phyloP scores from a whole-genome alignment of 2,797 vertebrate species.

The Hoplostethus mediterraneus region DNA sequence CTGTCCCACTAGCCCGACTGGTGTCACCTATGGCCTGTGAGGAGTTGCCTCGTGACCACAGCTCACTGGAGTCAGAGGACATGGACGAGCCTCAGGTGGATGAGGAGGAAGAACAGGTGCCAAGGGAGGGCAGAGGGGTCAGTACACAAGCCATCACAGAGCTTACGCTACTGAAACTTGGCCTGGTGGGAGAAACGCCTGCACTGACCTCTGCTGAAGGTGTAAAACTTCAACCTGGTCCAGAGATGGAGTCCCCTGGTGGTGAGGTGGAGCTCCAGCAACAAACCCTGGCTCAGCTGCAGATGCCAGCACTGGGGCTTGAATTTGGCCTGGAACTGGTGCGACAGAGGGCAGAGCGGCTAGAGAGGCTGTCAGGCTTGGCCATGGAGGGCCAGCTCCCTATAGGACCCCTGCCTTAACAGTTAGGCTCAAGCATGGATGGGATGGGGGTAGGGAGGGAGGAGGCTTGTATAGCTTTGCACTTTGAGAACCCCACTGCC shows the following conservation, averaged over 20 bases:
- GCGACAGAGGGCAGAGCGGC: conserved; percentile 88
- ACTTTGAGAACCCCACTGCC: conserved; percentile 19
- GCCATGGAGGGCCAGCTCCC: conserved; percentile 70
- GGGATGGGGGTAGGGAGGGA: conserved; percentile 40
- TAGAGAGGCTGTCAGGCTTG: conserved; percentile 84
- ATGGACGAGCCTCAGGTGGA: conserved; percentile 72
- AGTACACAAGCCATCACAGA: conserved; percentile 70
- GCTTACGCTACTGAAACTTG: conserved; percentile 71
- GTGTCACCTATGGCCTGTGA: conserved; percentile 81
- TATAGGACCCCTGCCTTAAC: conserved; percentile 68
- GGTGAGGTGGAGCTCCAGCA: conserved; percentile 60
- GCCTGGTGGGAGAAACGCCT: conserved; percentile 79
- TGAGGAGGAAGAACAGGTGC: conserved; percentile 64
- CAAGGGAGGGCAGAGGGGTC: conserved; percentile 19
- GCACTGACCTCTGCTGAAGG: conserved; percentile 38
- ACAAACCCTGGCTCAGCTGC: conserved; percentile 87
- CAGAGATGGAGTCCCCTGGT: conserved; percentile 8
- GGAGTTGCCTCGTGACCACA: conserved; percentile 62
- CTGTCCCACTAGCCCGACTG: conserved; percentile 44
- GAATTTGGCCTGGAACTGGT: conserved; percentile 89
- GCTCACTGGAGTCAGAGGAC: conserved; percentile 67
- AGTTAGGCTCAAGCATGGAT: conserved; percentile 39
- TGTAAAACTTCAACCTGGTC: conserved; percentile 41
- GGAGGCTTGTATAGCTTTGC: conserved; percentile 33
- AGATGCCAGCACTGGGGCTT: conserved; percentile 77